A percentile compares a stretch with the other conserved stretches of the same genome.
Evolutionary conservation across 2,888 invertebrate genomes (phyloP).

Genomic region (Chaetogeoica ovagalla): DNA sequence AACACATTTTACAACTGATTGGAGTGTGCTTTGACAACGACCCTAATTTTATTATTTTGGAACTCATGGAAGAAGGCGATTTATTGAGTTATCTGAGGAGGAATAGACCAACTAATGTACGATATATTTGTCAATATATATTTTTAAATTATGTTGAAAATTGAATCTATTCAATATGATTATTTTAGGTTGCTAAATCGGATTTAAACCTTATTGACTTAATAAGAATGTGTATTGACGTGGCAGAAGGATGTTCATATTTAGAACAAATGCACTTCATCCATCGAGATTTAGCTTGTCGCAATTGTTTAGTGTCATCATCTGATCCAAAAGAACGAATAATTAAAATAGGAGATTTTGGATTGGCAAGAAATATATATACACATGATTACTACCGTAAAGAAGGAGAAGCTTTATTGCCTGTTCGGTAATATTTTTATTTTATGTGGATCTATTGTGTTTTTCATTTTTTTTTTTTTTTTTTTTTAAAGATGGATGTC

Average conservation of each 20-base stretch:
- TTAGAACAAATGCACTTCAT: conserved; percentile 97
- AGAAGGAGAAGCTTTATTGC: conserved; percentile 86
- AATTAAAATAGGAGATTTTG: conserved; percentile 97
- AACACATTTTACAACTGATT: conserved; percentile 87
- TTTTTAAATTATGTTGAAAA: conserved; percentile 7
- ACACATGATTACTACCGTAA: conserved; percentile 97
- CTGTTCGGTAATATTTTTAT: conserved; percentile 68
- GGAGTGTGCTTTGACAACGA: conserved; percentile 95
- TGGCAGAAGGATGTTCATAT: conserved; percentile 92
- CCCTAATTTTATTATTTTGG: conserved; percentile 91
- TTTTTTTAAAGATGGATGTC: conserved; percentile 79
- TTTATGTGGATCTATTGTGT: not conserved
- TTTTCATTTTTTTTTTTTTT: not conserved
- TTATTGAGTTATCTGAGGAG: conserved; percentile 84
- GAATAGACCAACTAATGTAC: conserved; percentile 66
- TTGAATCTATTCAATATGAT: not conserved
- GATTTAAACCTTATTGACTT: conserved; percentile 77
- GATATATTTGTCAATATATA: not conserved
- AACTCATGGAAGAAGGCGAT: conserved; percentile 97
- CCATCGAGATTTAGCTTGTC: conserved; percentile 92
- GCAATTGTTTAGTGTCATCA: conserved; percentile 90
- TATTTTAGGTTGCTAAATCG: conserved; percentile 46
- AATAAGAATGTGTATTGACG: conserved; percentile 91
- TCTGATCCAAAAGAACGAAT: conserved; percentile 70
- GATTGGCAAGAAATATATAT: conserved; percentile 93